phyloP scores from a whole-genome alignment of 1,140 invertebrate genomes.

The Drosophila parvula region DNA sequence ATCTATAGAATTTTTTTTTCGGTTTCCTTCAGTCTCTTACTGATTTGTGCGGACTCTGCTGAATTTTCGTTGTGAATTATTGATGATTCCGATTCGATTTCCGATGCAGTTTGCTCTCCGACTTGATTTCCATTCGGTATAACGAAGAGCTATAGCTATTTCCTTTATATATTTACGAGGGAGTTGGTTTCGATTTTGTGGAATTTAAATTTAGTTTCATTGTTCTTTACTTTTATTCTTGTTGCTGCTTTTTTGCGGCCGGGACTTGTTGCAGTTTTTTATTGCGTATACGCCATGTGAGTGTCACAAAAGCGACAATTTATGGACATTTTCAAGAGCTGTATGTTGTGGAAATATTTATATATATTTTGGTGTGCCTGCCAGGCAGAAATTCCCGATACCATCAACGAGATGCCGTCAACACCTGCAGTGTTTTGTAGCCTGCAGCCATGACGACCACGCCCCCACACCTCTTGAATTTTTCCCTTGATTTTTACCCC shows the following conservation, averaged over 20 bases:
- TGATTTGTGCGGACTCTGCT: constrained; percentile 28
- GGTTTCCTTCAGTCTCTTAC: not conserved
- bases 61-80: constrained; percentile 38
- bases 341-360: not conserved
- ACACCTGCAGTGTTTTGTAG: constrained; percentile 52
- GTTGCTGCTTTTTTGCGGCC: not conserved
- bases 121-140: constrained; percentile 41
- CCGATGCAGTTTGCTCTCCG: constrained; percentile 31
- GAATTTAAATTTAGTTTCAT: constrained; percentile 36
- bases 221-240: not conserved
- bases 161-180: constrained; percentile 34
- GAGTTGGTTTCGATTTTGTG: constrained; percentile 19
- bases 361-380: constrained; percentile 23
- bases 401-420: constrained; percentile 45
- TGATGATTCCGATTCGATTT: constrained; percentile 40
- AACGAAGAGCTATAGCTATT: constrained; percentile 20
- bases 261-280: constrained; percentile 34
- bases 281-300: constrained; percentile 64
- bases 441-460: constrained; percentile 54
- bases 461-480: constrained; percentile 26
- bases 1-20: constrained; percentile 2
- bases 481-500: not conserved
- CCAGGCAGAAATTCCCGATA: constrained; percentile 18
- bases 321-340: constrained; percentile 23
- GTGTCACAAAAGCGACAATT: constrained; percentile 47